Conservation (phyloP, 2,888 invertebrate genomes). For the Himalopsyche anomala region DNA sequence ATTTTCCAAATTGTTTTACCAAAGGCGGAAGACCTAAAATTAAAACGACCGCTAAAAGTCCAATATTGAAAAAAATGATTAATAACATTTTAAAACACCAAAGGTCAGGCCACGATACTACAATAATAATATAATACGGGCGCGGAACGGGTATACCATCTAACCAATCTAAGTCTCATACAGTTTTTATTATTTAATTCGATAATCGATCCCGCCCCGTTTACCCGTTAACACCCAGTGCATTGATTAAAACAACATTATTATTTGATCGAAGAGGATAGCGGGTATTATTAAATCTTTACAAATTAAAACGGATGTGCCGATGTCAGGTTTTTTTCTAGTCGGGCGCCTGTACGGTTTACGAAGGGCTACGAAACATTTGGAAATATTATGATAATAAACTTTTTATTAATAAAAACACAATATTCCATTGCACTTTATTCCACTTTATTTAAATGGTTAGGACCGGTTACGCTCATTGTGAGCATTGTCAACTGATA, state of each 20-base stretch:
- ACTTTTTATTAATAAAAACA: no score
- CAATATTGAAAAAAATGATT: not conserved
- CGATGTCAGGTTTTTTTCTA: slow-evolving; percentile 5
- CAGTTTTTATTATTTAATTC: slow-evolving; percentile 7
- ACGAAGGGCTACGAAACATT: not conserved
- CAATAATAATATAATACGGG: not conserved
- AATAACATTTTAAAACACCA: not conserved
- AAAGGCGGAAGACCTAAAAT: not conserved
- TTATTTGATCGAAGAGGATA: slow-evolving; percentile 26
- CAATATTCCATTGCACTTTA: no score
- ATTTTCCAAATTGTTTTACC: no score
- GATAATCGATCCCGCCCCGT: slow-evolving; percentile 26
- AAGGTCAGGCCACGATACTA: slow-evolving; percentile 11
- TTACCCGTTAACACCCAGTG: slow-evolving; percentile 26
- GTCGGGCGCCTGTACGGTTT: slow-evolving; percentile 16
- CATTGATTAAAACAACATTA: slow-evolving; percentile 26
- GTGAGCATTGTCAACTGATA: no score
- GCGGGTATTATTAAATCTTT: slow-evolving; percentile 34
- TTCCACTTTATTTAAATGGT: no score
- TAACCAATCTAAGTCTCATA: not conserved
- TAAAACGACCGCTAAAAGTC: not conserved
- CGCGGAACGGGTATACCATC: not conserved
- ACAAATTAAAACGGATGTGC: slow-evolving; percentile 34
- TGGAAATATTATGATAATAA: no score
- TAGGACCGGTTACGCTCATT: no score